phyloP scores from a whole-genome alignment of 2,797 vertebrate genomes.

The Psittacula echo region DNA sequence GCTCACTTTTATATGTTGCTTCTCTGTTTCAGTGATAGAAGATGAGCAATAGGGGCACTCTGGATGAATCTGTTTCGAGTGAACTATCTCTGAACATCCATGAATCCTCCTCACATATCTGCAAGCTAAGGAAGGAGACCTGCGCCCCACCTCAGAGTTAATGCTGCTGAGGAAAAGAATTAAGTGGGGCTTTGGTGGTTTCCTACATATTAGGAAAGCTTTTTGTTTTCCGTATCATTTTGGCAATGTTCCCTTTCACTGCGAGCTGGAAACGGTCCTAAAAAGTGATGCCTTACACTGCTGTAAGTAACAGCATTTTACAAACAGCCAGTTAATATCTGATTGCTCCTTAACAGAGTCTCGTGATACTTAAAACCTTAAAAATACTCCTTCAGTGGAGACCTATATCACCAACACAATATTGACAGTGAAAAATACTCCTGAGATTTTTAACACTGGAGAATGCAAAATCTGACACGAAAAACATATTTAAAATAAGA shows the following conservation, averaged over 20 bases:
- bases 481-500: not conserved
- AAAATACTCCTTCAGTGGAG: not conserved
- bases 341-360: not conserved
- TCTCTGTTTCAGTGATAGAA: not conserved
- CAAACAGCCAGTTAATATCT: not conserved
- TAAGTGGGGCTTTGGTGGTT: not conserved
- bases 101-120: not conserved
- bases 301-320: not conserved
- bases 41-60: not conserved
- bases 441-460: not conserved
- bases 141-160: not conserved
- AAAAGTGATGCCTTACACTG: not conserved
- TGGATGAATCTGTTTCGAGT: not conserved
- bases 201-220: not conserved
- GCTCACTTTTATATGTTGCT: not conserved
- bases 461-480: not conserved
- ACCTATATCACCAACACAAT: not conserved
- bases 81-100: not conserved
- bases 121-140: not conserved
- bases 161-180: not conserved
- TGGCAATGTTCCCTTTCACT: not conserved
- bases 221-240: not conserved
- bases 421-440: not conserved
- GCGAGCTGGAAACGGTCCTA: not conserved
- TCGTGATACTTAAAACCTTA: not conserved